phyloP scores from a whole-genome alignment of 2,888 invertebrate genomes.

The Odontocolon sp. region DNA sequence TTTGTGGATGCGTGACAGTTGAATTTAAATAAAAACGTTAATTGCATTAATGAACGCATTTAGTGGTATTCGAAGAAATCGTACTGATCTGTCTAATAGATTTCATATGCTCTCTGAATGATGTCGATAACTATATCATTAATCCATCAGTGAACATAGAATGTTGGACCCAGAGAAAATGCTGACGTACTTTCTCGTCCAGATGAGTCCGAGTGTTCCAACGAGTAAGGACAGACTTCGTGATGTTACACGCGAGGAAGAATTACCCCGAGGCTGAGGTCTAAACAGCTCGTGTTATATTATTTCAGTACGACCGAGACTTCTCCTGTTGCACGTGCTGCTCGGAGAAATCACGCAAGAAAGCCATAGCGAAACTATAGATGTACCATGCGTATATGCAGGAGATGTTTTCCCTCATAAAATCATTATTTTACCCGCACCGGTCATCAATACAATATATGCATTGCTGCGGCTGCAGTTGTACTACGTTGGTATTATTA shows the following conservation, averaged over 20 bases:
- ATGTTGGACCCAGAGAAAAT: too few relatives aligned
- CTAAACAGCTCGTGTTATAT: neutral
- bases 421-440: constrained; percentile 52
- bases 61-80: too few relatives aligned
- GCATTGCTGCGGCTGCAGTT: constrained; percentile 10
- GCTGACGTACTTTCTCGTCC: constrained; percentile 37
- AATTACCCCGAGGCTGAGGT: constrained; percentile 2
- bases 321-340: neutral
- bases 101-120: neutral
- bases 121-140: neutral
- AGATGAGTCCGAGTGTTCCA: neutral
- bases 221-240: neutral
- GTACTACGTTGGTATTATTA: neutral
- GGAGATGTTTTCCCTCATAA: constrained; percentile 26
- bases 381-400: constrained; percentile 1
- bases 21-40: too few relatives aligned
- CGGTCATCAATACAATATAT: neutral
- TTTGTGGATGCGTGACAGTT: neutral
- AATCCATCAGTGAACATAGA: too few relatives aligned
- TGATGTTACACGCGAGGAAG: neutral
- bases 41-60: too few relatives aligned
- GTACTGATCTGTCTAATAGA: too few relatives aligned
- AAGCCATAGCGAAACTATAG: neutral
- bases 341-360: constrained; percentile 27
- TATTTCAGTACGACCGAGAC: neutral